Base-by-base conservation (phyloP, 2,797 vertebrate genomes). In the Anabacerthia variegaticeps region DNA sequence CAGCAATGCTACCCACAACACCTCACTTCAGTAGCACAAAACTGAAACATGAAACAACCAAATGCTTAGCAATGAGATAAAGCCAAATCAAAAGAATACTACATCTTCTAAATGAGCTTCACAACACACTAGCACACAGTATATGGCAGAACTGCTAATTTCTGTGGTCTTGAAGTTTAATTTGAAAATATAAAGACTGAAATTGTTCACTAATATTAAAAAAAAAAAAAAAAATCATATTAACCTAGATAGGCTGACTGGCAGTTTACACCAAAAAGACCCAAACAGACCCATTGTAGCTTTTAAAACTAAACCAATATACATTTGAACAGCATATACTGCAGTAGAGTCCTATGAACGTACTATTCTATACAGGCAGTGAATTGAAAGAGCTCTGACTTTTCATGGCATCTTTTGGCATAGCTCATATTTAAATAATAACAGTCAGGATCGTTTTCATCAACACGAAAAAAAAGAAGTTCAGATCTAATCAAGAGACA, bases 401-500 rank as follows among this genome's bases (percentile, higher is more conserved):
- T 90, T 84, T 77, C 51, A 75, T 14, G 74, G 83, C 44, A 59
- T 52, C 75, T 92, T 92, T 92, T 80, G 79, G 87, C 92, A 77
- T 30, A 1, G 2, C 46, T 89, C 82, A 36, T 81, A 80, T 93
- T 92, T 94, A 96, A 96, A 94, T 91, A 95, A 76, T 85, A 85
- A 91, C 34, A 94, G 91, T 71, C 72, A 81, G 54, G 49, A 87
- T 68, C 17, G 80, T 93, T 93, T 92, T 96, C 81, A 92, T 82
- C 88, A 92, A 85, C 82, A 91, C 75, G 73, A 93, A 91, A 92
- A 90, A 94, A 92, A 94, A 93, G 68, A 55, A 77, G 54, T 76
- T 88, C 37, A 88, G 80, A 93, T 95, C 76, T 94, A 88, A 95
- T 91, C 81, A 80, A 92, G 93, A 96, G 72, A 49, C 71, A 61